Evolutionary conservation across 2,888 invertebrate species (phyloP), one percentile per base, ranked within the genome.

Genomic region (Ochropleura leucogaster): DNA sequence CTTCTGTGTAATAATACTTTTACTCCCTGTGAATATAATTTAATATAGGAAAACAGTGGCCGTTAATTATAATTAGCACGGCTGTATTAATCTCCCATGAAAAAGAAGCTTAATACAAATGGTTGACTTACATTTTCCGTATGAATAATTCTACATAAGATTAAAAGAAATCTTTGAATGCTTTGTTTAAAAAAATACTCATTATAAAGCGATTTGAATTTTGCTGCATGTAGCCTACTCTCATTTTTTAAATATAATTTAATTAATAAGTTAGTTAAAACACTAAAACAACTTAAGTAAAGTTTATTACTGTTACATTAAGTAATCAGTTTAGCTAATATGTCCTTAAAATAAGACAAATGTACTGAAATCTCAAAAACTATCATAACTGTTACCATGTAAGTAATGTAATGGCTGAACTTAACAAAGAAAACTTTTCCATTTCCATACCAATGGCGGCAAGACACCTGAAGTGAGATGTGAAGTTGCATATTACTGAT

Each of bases 401-500:
- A n/a, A 9, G 9, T 40, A 12, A 18, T 53, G 47, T 49, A 53
- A 49, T 47, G 42, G 8, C 55, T 47, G 55, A 67, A 66, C 8
- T 49, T 9, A 4, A 20, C n/a, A 40, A 3, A 30, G 74, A 60
- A 51, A 82, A 66, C 77, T 67, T 82, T 53, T 10, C 7, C 14
- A 77, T 70, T 69, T 77, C 7, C 64, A 68, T 57, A 30, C 2
- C 30, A 77, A 57, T 64, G 67, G 65, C 47, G 9, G 64, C 40
- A n/a, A 18, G 1, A 14, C 4, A 10, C 20, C 47, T n/a, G 49
- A 40, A n/a, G n/a, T 12, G 2, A 20, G 60, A 40, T 47, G 16
- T 46, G 74, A 68, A 74, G 70, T 70, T 84, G 64, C 81, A 80
- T 67, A 70, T 57, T 80, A 84, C 53, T 72, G 72, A 84, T 63